Evolutionary conservation across 1,140 invertebrate species (phyloP).

Genomic region (Anagrus nilaparvatae): DNA sequence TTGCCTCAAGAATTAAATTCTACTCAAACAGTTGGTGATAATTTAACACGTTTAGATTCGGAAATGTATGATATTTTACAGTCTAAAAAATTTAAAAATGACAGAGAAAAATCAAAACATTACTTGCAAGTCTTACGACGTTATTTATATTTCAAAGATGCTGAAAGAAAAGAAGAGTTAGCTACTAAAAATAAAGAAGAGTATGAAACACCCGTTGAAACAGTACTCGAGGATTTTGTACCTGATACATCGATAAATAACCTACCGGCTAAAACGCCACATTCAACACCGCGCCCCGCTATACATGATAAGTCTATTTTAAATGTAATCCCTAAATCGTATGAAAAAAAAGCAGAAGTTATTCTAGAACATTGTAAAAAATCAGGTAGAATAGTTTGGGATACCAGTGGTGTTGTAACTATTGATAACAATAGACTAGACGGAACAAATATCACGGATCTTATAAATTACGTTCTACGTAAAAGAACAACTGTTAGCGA

Average conservation of each 20-base stretch:
- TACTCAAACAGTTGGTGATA: conserved; percentile 13
- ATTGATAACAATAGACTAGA: not conserved
- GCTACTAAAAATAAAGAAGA: not conserved
- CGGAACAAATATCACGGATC: conserved; percentile 10
- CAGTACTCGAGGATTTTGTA: too few relatives aligned
- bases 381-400: not conserved
- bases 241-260: too few relatives aligned
- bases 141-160: conserved; percentile 6
- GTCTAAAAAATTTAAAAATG: not conserved
- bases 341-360: not conserved
- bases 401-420: not conserved
- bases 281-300: too few relatives aligned
- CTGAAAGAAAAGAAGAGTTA: not conserved
- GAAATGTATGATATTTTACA: conserved; percentile 14
- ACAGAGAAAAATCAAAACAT: conserved; percentile 10
- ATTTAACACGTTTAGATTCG: conserved; percentile 7
- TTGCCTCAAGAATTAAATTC: not conserved
- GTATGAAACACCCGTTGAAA: not conserved
- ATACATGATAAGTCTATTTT: too few relatives aligned
- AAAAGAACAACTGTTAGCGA: too few relatives aligned
- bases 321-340: too few relatives aligned
- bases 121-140: conserved; percentile 9
- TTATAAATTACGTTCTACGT: too few relatives aligned
- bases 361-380: not conserved
- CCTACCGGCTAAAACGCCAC: too few relatives aligned